Evolutionary conservation across 2,113 vertebrate species (phyloP).

Genomic region (Corythornis cristatus): DNA sequence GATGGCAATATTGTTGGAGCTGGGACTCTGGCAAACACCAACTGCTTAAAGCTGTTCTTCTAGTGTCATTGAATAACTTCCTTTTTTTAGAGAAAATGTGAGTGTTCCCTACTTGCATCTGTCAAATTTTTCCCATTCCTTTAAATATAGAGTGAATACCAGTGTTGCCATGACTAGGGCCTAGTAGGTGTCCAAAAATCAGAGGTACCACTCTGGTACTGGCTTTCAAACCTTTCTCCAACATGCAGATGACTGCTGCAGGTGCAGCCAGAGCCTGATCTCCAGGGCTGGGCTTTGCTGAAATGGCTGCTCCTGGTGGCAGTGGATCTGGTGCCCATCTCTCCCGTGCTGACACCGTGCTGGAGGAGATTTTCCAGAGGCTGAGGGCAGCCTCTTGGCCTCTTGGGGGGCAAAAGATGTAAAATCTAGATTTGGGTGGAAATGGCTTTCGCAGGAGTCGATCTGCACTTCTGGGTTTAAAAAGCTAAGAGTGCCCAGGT

Average conservation of each 20-base stretch:
- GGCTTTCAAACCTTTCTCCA: not conserved
- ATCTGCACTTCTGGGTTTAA: not conserved
- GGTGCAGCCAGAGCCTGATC: not conserved
- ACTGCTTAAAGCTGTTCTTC: constrained; percentile 71
- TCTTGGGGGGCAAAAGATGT: not conserved
- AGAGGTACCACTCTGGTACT: not conserved
- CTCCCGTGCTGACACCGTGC: not conserved
- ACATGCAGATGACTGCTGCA: not conserved
- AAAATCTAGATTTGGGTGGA: not conserved
- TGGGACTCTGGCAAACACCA: constrained; percentile 76
- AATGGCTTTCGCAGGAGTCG: not conserved
- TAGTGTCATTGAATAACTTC: constrained; percentile 51
- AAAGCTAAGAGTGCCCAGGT: not conserved
- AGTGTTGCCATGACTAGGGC: not conserved
- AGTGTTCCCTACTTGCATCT: constrained; percentile 46
- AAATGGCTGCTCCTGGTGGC: rapidly evolving
- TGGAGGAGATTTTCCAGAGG: not conserved
- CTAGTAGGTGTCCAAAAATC: not conserved
- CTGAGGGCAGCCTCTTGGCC: not conserved
- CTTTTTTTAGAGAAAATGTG: constrained; percentile 61
- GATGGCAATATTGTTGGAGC: constrained; percentile 76
- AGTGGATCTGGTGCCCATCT: not conserved
- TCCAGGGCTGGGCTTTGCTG: rapidly evolving
- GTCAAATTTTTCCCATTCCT: constrained; percentile 27
- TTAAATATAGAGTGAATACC: constrained; percentile 25